Evolutionary conservation across 2,113 vertebrate species (phyloP), one percentile per base, ranked within the genome.

Genomic region (Zosterops japonicus): DNA sequence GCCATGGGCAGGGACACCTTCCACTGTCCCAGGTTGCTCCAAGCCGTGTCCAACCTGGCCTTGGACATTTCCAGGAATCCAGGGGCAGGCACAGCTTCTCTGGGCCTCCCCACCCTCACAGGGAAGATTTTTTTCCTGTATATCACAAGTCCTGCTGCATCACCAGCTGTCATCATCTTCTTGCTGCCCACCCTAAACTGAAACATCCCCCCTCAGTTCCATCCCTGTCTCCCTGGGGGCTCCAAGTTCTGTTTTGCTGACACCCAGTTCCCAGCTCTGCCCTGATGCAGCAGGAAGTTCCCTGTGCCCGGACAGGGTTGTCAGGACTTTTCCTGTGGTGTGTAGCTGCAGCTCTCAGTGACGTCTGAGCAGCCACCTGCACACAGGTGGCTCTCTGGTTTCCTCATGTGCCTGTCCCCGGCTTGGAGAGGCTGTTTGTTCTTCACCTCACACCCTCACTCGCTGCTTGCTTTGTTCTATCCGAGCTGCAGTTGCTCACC

Each of bases 271-370:
- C n/a, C 10, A 9, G 31, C 27, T 74, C 13, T 72, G 25, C 39
- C 27, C 3, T 0, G 2, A 4, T 12, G 24, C n/a, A 1, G 17
- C 55, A 52, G 71, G 42, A 60, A 65, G 28, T 14, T 65, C n/a
- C 36, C 8, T 0, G 2, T 28, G 39, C 39, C 31, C 0, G 0
- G 44, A 49, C 21, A 15, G 2, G 0, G 60, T 2, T 3, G 4
- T 61, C 2, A 2, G 28, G 50, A 41, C 53, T 77, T 91, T 83
- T 74, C 57, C n/a, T 4, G 23, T 4, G 4, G 47, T 55, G 18
- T n/a, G 41, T 27, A 29, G 74, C 64, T 74, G 59, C 42, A 27
- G 7, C 33, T 67, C 39, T 46, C 35, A 8, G 71, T 83, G 47
- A 53, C 0, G 0, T 41, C 16, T 49, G 49, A 18, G 39, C 52